Percentiles rank a stretch among this genome's conserved stretches.
These are phyloP conservation scores for Drosophila albomicans DNA, from an alignment of 1,140 invertebrate genomes.

Conservation along the genomic window DNA sequence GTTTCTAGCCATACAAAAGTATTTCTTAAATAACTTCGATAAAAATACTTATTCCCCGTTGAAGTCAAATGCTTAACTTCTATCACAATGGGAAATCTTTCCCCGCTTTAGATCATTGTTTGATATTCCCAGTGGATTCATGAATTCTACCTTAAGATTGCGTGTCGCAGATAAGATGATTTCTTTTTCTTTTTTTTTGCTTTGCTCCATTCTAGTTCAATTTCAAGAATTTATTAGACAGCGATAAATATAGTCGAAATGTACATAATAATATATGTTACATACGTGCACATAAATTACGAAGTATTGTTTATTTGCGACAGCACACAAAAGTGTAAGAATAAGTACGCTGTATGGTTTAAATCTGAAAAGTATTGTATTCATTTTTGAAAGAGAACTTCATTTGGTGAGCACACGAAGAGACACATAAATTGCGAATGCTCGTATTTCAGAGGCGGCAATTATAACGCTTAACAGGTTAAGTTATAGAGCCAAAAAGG, in stretches of 20 bases:
- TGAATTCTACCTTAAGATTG: conserved; percentile 8
- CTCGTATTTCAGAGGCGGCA: conserved; percentile 17
- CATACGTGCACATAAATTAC: conserved; percentile 12
- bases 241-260: no score
- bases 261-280: not conserved
- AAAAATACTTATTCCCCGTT: no score
- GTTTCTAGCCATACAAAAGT: no score
- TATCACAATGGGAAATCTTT: no score
- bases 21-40: no score
- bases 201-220: not conserved
- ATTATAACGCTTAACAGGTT: conserved; percentile 33
- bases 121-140: conserved; percentile 7
- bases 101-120: no score
- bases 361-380: not conserved
- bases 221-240: conserved; percentile 6
- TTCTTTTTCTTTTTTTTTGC: not conserved
- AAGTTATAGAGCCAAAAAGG: conserved; percentile 18
- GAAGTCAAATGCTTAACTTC: no score
- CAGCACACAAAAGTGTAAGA: not conserved
- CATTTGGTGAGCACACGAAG: no score
- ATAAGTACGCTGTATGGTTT: not conserved
- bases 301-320: conserved; percentile 2
- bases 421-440: not conserved
- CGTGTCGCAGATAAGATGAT: not conserved
- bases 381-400: no score